Conservation (phyloP, 2,888 invertebrate species). For the Nasonia oneida region DNA sequence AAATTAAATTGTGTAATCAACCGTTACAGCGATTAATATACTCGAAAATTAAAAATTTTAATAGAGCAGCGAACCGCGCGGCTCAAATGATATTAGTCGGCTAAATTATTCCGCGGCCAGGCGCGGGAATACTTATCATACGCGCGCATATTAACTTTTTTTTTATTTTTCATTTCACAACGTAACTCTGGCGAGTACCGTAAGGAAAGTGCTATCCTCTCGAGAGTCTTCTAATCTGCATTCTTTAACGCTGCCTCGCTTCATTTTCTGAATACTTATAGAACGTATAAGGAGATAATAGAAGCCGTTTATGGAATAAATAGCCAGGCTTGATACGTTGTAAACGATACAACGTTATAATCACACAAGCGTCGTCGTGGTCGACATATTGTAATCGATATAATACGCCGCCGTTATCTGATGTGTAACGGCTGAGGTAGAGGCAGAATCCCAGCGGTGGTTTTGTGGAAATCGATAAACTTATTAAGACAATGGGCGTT, state of each 20-base stretch:
- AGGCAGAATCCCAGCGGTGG: background rate
- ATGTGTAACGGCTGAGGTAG: background rate
- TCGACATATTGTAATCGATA: background rate
- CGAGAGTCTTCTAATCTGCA: background rate
- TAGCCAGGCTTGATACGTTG: background rate
- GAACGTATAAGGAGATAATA: background rate
- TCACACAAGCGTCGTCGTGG: too few relatives aligned
- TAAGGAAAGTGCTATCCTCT: background rate
- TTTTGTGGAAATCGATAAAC: slow-evolving; percentile 11
- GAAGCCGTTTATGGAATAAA: too few relatives aligned
- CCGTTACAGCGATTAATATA: background rate
- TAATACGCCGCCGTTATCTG: background rate
- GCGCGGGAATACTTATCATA: background rate
- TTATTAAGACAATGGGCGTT: slow-evolving; percentile 23
- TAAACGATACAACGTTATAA: background rate
- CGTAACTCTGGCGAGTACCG: background rate
- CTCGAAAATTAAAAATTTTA: too few relatives aligned
- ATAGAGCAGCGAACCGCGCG: too few relatives aligned
- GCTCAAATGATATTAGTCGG: background rate
- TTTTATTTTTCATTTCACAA: background rate
- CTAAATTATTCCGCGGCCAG: background rate
- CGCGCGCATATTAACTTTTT: background rate
- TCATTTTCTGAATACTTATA: background rate
- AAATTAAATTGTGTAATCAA: background rate
- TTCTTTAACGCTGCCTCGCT: background rate